Evolutionary conservation across 2,888 invertebrate species (phyloP), one percentile per base, ranked within the genome.

Genomic region (Coecobrya sp.): DNA sequence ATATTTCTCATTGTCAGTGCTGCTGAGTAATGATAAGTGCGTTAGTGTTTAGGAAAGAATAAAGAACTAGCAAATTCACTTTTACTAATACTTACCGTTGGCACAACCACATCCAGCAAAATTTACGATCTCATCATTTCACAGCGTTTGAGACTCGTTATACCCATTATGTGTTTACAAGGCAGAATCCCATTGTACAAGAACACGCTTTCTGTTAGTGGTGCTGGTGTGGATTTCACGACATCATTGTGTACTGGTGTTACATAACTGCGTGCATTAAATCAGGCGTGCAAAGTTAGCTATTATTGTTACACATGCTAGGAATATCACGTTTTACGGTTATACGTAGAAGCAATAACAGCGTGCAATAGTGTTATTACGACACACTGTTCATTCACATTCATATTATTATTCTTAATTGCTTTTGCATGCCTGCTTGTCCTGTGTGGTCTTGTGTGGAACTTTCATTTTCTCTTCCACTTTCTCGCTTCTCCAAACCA

Each of bases 81-180:
- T 86, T 4, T 27, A 16, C 19, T 42, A 45, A 85, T 68, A 52
- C 86, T 84, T 19, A 42, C n/a, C 73, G 42, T 42, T 16, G 42
- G 10, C 19, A 30, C 30, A n/a, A 36, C 16, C 45, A 42, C 73
- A 73, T 4, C 1, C 27, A 42, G 42, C 36, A 70, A 86, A 87
- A 87, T 87, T 87, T 87, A 87, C 76, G 76, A 76, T 36, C 45
- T 76, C 86, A 87, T 87, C 86, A 59, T 76, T 87, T 73, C 42
- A 16, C 73, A 45, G 22, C 27, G 1, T 79, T 68, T 84, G 19
- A 4, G 8, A 62, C 76, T 27, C 13, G 22, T 5, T 27, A 11
- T 4, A 36, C 2, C 10, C 36, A 55, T 79, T 45, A 25, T 59
- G 55, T 36, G 36, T 49, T 13, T 25, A 62, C 62, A 55, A 55